Conservation (phyloP, 2,113 vertebrate species). For the Pygoscelis adeliae region DNA sequence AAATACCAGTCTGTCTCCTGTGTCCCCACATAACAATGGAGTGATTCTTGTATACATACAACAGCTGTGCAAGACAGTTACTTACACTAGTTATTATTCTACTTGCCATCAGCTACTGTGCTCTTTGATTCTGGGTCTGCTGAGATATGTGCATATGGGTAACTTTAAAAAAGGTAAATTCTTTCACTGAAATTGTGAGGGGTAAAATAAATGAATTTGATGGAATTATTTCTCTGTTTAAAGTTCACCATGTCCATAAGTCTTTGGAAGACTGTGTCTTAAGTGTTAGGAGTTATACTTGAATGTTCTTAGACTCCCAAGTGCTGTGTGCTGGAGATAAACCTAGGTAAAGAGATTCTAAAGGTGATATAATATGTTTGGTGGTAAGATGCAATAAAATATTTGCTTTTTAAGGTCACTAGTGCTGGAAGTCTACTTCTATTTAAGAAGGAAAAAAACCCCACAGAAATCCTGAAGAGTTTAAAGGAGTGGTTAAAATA, state of each 20-base stretch:
- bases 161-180: neutral
- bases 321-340: neutral
- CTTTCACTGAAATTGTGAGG: neutral
- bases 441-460: neutral
- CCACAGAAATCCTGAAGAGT: neutral
- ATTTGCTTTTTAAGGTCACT: neutral
- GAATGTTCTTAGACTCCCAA: neutral
- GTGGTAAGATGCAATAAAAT: neutral
- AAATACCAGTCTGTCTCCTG: neutral
- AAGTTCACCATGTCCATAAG: neutral
- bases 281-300: neutral
- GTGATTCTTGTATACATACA: neutral
- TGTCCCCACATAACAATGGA: fast-evolving
- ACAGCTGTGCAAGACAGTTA: neutral
- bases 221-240: neutral
- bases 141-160: neutral
- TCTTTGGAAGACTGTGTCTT: neutral
- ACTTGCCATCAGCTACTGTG: neutral
- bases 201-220: neutral
- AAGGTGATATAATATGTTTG: neutral
- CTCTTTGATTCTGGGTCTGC: neutral
- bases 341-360: neutral
- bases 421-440: neutral
- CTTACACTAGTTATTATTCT: neutral
- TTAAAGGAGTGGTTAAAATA: neutral